These are phyloP conservation scores for Eulacestoma nigropectus DNA, from an alignment of 2,113 vertebrate genomes.

Conservation along the genomic window DNA sequence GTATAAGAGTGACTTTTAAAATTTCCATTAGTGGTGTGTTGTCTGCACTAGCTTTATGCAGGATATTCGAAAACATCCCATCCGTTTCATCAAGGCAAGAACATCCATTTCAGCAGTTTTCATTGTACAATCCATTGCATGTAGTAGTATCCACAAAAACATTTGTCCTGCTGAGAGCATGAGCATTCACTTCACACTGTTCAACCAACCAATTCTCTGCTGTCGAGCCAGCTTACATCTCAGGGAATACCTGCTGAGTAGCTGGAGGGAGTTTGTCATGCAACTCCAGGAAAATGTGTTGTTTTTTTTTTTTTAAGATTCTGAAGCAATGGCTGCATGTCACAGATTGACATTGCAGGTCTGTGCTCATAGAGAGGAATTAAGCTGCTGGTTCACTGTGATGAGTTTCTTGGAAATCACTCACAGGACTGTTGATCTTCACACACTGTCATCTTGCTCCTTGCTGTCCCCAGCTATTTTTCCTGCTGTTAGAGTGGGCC, in stretches of 20 bases:
- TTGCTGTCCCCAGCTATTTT: not conserved
- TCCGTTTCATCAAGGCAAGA: not conserved
- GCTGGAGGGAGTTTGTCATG: not conserved
- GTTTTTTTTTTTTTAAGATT: not conserved
- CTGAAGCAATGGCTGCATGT: not conserved
- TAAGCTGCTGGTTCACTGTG: not conserved
- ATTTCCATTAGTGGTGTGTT: not conserved
- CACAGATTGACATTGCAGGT: not conserved
- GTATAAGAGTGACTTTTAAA: not conserved
- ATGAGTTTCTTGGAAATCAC: not conserved
- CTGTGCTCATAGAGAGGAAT: not conserved
- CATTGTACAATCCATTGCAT: not conserved
- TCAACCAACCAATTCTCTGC: not conserved
- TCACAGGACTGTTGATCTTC: not conserved
- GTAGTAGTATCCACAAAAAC: not conserved
- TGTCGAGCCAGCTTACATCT: not conserved
- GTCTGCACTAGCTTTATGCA: not conserved
- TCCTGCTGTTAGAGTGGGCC: not conserved
- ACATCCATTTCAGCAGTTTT: not conserved
- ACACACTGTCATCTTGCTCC: not conserved
- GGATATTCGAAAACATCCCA: not conserved
- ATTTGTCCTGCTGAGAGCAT: not conserved
- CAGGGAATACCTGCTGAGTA: not conserved
- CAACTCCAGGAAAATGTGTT: not conserved
- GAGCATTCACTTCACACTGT: not conserved